Conservation (phyloP, 2,888 invertebrate species). For the Taphrorychus bicolor region DNA sequence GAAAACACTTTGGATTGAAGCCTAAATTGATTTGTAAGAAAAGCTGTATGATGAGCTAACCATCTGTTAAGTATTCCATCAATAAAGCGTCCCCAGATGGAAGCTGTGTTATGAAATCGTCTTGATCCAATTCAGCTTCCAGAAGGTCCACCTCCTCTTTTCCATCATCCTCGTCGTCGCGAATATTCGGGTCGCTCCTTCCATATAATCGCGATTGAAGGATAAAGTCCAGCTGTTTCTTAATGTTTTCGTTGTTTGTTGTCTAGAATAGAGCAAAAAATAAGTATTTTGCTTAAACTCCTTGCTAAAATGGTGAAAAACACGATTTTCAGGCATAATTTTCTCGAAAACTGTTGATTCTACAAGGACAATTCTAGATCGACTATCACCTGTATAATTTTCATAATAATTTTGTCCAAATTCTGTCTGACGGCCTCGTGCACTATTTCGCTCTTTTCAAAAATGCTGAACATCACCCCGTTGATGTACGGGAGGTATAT, state of each 20-base stretch:
- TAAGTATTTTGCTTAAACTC: too few relatives aligned
- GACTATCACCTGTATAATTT: slow-evolving; percentile 40
- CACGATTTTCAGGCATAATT: too few relatives aligned
- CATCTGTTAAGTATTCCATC: slow-evolving; percentile 21
- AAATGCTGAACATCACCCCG: slow-evolving; percentile 59
- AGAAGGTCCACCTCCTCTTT: slow-evolving; percentile 39
- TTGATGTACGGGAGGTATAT: slow-evolving; percentile 55
- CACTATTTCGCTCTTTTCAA: slow-evolving; percentile 60
- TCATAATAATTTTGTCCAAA: slow-evolving; percentile 42
- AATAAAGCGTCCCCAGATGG: slow-evolving; percentile 33
- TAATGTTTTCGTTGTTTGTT: slow-evolving; percentile 34
- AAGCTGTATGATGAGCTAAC: not conserved
- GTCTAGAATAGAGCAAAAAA: slow-evolving; percentile 20
- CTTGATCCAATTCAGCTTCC: slow-evolving; percentile 41
- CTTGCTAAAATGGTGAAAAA: too few relatives aligned
- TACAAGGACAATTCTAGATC: too few relatives aligned
- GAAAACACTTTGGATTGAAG: too few relatives aligned
- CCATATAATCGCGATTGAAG: slow-evolving; percentile 37
- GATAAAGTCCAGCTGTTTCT: slow-evolving; percentile 40
- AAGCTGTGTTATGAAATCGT: slow-evolving; percentile 34
- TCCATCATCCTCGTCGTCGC: slow-evolving; percentile 29
- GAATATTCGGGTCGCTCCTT: slow-evolving; percentile 15
- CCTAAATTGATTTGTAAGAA: too few relatives aligned
- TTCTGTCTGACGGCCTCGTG: slow-evolving; percentile 58
- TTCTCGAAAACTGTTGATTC: too few relatives aligned